Conservation (phyloP, 2,113 vertebrate species). For the Aepyceros melampus region DNA sequence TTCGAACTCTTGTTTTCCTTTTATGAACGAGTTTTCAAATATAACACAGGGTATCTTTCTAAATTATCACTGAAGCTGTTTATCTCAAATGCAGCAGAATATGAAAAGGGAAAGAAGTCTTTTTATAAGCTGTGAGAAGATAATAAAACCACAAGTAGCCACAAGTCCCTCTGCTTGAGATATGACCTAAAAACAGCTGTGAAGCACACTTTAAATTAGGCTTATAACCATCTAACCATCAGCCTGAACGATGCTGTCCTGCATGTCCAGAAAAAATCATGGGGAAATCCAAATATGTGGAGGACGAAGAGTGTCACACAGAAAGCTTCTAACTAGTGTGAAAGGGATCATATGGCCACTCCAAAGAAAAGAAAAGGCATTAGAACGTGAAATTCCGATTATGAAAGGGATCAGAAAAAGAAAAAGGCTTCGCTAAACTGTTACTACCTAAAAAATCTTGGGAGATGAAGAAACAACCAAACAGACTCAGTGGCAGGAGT, state of each 20-base stretch:
- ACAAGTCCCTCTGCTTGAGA: neutral
- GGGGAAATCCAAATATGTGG: neutral
- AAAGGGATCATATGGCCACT: neutral
- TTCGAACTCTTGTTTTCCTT: neutral
- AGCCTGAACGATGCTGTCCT: neutral
- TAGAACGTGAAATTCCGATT: neutral
- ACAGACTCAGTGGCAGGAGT: neutral
- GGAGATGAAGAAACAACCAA: neutral
- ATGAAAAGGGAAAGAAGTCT: neutral
- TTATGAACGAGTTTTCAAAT: neutral
- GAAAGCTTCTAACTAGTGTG: neutral
- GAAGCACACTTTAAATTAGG: neutral
- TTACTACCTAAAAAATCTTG: neutral
- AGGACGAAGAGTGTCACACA: neutral
- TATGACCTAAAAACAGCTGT: neutral
- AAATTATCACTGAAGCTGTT: neutral
- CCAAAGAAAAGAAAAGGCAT: neutral
- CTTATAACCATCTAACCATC: neutral
- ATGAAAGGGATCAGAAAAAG: neutral
- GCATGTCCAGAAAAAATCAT: neutral
- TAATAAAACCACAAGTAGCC: slow-evolving; percentile 32
- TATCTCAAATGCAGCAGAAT: slow-evolving; percentile 5
- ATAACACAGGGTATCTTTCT: neutral
- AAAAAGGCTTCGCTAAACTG: neutral
- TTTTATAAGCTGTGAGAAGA: slow-evolving; percentile 34